Base-by-base conservation (phyloP, 2,797 vertebrate genomes). In the Tympanoctomys barrerae region DNA sequence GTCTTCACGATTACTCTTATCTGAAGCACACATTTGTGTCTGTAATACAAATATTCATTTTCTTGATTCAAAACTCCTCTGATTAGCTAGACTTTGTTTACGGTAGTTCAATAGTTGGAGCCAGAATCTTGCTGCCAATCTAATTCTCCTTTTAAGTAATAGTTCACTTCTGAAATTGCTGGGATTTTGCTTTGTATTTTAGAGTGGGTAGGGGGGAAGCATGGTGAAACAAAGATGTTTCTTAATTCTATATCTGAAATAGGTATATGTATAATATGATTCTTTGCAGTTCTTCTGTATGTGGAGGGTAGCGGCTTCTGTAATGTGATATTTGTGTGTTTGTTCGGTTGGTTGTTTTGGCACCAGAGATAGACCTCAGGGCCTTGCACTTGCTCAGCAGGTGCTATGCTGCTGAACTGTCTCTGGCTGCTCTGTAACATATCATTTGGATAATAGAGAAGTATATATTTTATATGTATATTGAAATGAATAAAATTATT, bases 21-120 rank as follows among this genome's bases (percentile, higher is more conserved):
- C 80, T 91, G 73, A 96, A 52, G 49, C 54, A 91, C 18, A 81
- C 49, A 97, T 94, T 97, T 94, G 5, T 66, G 52, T 97, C 81
- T 82, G 31, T 93, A 97, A 98, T 94, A 86, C 5, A 98, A 96
- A 97, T 95, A 91, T 42, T 91, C 2, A 89, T 97, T 98, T 97
- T 95, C 94, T 95, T 81, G 3, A 91, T 97, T 97, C 94, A 96
- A 95, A 97, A 91, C 6, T 31, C 18, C 2, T 78, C 79, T 98
- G 93, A 98, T 90, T 98, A 57, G 66, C 7, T 2, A 92, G 91
- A 96, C 33, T 36, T 94, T 80, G 8, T 59, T 68, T 96, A 8
- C 81, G 7, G 33, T 87, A 90, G 7, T 93, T 97, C 36, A 95
- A 71, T 82, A 96, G 28, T 22, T 87, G 21, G 0, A 80, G 42